These are phyloP conservation scores for Eulimnadia texana DNA, from an alignment of 1,140 invertebrate species.

Conservation along the genomic window DNA sequence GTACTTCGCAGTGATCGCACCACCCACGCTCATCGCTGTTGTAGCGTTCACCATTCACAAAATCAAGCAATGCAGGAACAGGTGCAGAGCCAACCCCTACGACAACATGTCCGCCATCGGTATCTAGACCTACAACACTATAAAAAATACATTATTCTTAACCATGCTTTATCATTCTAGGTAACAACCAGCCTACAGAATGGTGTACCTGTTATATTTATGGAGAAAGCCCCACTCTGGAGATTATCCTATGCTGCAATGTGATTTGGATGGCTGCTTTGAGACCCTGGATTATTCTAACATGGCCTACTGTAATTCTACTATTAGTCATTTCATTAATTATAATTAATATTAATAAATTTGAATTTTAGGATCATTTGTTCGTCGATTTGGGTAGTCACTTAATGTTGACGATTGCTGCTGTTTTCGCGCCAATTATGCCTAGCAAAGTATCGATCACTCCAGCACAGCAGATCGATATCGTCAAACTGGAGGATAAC, in stretches of 20 bases:
- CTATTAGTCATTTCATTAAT: no score
- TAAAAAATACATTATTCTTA: not conserved
- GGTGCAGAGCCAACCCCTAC: not conserved
- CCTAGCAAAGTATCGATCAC: not conserved
- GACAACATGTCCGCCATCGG: not conserved
- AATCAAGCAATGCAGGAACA: not conserved
- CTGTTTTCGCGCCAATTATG: constrained; percentile 15
- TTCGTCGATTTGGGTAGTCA: constrained; percentile 16
- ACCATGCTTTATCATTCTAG: not conserved
- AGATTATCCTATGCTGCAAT: constrained; percentile 3
- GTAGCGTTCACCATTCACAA: not conserved
- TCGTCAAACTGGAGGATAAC: constrained; percentile 1
- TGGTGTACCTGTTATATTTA: not conserved
- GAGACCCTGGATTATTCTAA: constrained; percentile 4
- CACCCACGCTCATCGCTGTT: constrained; percentile 1
- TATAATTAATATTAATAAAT: not conserved
- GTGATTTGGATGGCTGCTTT: constrained; percentile 5
- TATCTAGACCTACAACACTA: not conserved
- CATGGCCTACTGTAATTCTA: constrained; percentile 3
- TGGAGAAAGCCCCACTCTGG: constrained; percentile 5
- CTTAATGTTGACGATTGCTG: constrained; percentile 12
- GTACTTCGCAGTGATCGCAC: constrained; percentile 13
- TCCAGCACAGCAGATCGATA: not conserved
- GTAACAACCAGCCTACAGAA: not conserved
- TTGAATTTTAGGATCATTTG: not conserved